A percentile compares a stretch with the other conserved stretches of the same genome.
Conservation (phyloP, 2,797 vertebrate genomes). For the Decapterus maruadsi region DNA sequence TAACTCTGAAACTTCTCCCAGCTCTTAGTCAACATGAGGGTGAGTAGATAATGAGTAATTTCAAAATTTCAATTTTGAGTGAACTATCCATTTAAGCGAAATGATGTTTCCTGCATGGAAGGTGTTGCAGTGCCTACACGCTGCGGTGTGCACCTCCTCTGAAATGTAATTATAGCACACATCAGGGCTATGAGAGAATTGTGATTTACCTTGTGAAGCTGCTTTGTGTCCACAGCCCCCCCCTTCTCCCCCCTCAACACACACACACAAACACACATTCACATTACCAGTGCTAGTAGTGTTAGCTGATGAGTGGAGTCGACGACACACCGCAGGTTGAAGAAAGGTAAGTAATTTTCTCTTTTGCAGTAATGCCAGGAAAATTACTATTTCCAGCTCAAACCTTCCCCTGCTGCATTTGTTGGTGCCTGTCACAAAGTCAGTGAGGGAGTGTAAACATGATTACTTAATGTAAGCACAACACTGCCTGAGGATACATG, state of each 20-base stretch:
- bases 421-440: conserved; percentile 21
- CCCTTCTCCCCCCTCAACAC: no score
- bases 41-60: no score
- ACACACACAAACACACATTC: background rate
- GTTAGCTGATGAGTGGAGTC: conserved; percentile 43
- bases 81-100: no score
- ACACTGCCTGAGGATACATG: conserved; percentile 17
- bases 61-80: no score
- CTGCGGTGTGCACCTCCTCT: conserved; percentile 47
- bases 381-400: conserved; percentile 41
- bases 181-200: conserved; percentile 49
- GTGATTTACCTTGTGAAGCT: conserved; percentile 56
- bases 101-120: conserved; percentile 39
- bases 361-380: conserved; percentile 8
- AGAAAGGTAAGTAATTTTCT: conserved; percentile 40
- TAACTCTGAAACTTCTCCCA: no score
- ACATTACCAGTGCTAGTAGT: conserved; percentile 14
- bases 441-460: conserved; percentile 34
- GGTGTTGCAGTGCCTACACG: conserved; percentile 36
- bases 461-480: conserved; percentile 24
- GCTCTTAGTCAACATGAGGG: no score
- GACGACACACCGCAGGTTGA: conserved; percentile 44
- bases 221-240: conserved; percentile 22
- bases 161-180: conserved; percentile 67
- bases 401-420: conserved; percentile 29